Base-by-base conservation (phyloP, 2,113 vertebrate genomes). In the Mesocricetus auratus region DNA sequence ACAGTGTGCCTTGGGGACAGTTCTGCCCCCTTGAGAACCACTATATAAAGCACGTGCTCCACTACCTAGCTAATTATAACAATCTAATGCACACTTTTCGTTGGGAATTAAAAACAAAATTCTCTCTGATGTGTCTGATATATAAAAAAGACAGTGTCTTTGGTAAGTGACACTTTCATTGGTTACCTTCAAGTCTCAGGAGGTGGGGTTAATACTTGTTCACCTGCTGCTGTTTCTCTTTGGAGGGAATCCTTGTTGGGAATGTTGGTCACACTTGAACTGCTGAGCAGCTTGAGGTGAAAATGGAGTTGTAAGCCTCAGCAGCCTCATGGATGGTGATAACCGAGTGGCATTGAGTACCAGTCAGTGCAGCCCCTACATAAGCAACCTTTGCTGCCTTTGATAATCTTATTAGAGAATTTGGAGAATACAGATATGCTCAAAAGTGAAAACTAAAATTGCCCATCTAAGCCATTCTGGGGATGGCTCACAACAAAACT, bases 371-470 rank as follows among this genome's bases (percentile, higher is more conserved):
- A 53, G 60, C 53, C 39, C 45, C 62, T 60, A 79, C 33, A n/a
- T 64, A 85, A 42, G 17, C 2, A 17, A 29, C 92, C 22, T 58
- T 85, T 66, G 33, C 29, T 88, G 22, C 7, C 74, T 79, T 53
- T 85, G 15, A 36, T 91, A 26, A 56, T 64, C 17, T 15, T 78
- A 26, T 31, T 42, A 64, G 90, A 86, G 53, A 83, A 94, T 85
- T 89, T 93, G 86, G 69, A 75, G 78, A 87, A 47, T 93, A 58
- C 36, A 64, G n/a, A 47, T 89, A 19, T 86, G 29, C 68, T 75
- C 74, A 87, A 60, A 88, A 64, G 74, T 94, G 78, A 74, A 86
- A 94, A 91, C 75, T 83, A 66, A 95, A 90, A 82, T 95, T 9
- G 58, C 60, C 22, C 69, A 0, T 91, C 26, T 53, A 10, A 5